Base-by-base conservation (phyloP, 2,113 vertebrate genomes). In the Limanda limanda region DNA sequence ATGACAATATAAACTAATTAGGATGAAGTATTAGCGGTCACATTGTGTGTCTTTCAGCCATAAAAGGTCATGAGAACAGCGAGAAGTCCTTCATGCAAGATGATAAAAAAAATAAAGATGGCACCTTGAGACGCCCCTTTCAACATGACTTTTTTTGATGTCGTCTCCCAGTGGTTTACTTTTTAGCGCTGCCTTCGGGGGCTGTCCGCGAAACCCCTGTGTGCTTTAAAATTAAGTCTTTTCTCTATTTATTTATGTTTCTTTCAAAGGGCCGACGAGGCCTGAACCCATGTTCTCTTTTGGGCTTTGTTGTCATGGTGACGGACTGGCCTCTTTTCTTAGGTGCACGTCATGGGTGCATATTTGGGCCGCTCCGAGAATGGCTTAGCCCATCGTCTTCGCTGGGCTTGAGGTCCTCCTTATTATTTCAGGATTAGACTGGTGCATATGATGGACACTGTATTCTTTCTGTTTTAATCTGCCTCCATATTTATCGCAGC, bases 161-260 rank as follows among this genome's bases (percentile, higher is more conserved):
- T 80, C 55, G 55, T 77, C 71, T 79, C 77, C 1, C 66, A 59
- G 79, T 15, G 27, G 71, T 85, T 78, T 45, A 66, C 78, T 78
- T 54, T 67, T 25, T 59, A 31, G 59, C 17, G 20, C 62, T 76
- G 76, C 78, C 77, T 86, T 71, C 48, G 10, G 76, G 79, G 73
- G 48, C 69, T 56, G 40, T 85, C 69, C 21, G 72, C 86, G 76
- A 60, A 81, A 87, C 89, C 89, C 86, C 79, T 0, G 59, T 78
- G 86, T 62, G 88, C 78, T 92, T 91, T 87, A 79, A 92, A 93
- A 92, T 91, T 48, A 92, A 92, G 65, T 21, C 55, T 52, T 71
- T 84, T 86, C 76, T 88, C 70, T 86, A 83, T 91, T 92, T 90
- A 90, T 92, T 92, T 92, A 88, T 86, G 73, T 90, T 92, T 76